phyloP scores from a whole-genome alignment of 2,113 vertebrate genomes.

The Pollimyrus isidori region DNA sequence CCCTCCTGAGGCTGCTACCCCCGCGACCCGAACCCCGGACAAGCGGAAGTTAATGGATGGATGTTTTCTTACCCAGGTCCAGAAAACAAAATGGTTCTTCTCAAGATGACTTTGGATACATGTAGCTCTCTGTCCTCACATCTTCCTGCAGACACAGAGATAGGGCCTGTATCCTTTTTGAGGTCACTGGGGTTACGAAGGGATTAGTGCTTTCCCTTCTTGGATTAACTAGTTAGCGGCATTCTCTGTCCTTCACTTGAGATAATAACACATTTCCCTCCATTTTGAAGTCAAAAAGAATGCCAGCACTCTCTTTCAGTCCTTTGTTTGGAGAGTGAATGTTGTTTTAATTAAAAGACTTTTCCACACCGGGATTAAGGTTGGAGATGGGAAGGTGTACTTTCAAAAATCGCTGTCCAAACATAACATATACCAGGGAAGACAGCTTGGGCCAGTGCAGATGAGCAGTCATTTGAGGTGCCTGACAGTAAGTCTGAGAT shows the following conservation, averaged over 20 bases:
- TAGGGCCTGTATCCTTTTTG: not conserved
- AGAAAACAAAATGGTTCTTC: not conserved
- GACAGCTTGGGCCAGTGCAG: not conserved
- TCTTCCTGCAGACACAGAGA: not conserved
- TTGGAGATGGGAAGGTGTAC: not conserved
- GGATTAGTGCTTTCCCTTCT: not conserved
- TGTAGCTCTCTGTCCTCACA: not conserved
- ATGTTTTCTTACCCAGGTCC: not conserved
- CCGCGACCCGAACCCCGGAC: no score
- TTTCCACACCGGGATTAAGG: not conserved
- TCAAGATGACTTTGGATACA: not conserved
- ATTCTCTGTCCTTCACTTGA: not conserved
- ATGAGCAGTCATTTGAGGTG: constrained; percentile 7
- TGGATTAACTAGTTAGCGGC: not conserved
- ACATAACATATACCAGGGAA: not conserved
- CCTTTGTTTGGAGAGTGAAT: not conserved
- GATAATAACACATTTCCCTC: not conserved
- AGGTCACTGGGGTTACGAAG: not conserved
- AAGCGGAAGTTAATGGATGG: no score
- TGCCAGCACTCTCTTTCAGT: not conserved
- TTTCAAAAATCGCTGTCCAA: constrained; percentile 9
- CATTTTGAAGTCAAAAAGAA: not conserved
- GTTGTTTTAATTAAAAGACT: not conserved
- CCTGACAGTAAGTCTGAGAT: constrained; percentile 11
- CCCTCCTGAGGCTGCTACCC: no score